Evolutionary conservation across 1,140 invertebrate genomes (phyloP).

Genomic region (Solenopsis fugax): DNA sequence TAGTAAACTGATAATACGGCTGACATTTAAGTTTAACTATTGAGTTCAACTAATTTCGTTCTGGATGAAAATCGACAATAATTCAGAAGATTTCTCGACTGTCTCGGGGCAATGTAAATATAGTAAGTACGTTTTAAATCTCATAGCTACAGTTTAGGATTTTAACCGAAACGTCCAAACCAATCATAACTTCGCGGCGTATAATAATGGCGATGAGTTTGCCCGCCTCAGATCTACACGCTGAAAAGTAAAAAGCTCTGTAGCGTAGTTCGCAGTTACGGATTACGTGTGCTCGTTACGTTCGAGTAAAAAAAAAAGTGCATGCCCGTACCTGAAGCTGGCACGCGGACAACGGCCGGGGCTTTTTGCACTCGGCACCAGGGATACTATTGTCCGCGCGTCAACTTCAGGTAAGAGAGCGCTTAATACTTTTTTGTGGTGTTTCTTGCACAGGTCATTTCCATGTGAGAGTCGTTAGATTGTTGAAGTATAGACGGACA

Average conservation of each 20-base stretch:
- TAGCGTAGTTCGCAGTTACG: constrained; percentile 51
- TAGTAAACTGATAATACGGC: not conserved
- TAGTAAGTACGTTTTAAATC: constrained; percentile 1
- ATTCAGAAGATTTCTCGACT: constrained; percentile 2
- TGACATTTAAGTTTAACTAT: not conserved
- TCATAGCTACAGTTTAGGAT: constrained; percentile 4
- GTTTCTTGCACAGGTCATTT: constrained; percentile 29
- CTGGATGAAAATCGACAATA: constrained; percentile 23
- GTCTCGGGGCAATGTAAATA: not conserved
- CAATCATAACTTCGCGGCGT: constrained; percentile 37
- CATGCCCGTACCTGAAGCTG: constrained; percentile 70
- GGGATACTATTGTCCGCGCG: constrained; percentile 66
- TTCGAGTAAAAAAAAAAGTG: constrained; percentile 65
- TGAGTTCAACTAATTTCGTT: not conserved
- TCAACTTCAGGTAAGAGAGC: constrained; percentile 70
- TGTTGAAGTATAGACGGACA: constrained; percentile 31
- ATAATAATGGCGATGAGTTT: constrained; percentile 53
- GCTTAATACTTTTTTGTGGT: constrained; percentile 62
- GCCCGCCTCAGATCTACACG: constrained; percentile 43
- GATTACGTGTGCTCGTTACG: constrained; percentile 62
- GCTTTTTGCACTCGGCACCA: constrained; percentile 55
- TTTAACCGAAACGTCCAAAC: constrained; percentile 34
- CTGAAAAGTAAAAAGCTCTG: constrained; percentile 62
- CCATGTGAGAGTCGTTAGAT: constrained; percentile 58
- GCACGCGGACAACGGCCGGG: constrained; percentile 68